Conservation (phyloP, 1,140 invertebrate genomes). For the Bathynomus jamesi region DNA sequence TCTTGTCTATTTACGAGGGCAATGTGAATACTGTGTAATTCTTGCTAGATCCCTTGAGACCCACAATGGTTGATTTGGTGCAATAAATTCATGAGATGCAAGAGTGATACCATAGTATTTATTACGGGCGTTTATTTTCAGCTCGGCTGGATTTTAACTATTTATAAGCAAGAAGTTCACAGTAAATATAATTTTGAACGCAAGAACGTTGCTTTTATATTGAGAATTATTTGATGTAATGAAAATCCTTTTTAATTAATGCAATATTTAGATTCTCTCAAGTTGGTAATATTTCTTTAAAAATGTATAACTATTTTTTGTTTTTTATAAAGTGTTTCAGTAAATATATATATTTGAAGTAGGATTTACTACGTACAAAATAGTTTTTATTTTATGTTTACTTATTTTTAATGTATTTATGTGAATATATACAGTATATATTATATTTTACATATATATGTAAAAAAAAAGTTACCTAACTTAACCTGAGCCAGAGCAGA, state of each 20-base stretch:
- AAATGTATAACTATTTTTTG: neutral
- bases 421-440: neutral
- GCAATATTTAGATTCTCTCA: neutral
- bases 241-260: neutral
- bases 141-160: neutral
- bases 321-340: neutral
- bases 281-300: neutral
- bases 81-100: slow-evolving; percentile 1
- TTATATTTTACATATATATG: neutral
- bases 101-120: slow-evolving; percentile 1
- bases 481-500: too few species aligned
- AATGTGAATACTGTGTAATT: slow-evolving; percentile 1
- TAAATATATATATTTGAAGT: neutral
- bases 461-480: neutral
- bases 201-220: neutral
- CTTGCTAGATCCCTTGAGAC: neutral
- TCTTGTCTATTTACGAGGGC: slow-evolving; percentile 1
- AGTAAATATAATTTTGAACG: neutral
- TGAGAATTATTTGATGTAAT: neutral
- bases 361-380: neutral
- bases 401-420: neutral
- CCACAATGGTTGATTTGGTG: slow-evolving; percentile 1
- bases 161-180: slow-evolving; percentile 1
- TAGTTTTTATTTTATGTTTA: neutral
- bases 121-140: neutral